Conservation (phyloP, 2,888 invertebrate species). For the Trissoscelio sp. region DNA sequence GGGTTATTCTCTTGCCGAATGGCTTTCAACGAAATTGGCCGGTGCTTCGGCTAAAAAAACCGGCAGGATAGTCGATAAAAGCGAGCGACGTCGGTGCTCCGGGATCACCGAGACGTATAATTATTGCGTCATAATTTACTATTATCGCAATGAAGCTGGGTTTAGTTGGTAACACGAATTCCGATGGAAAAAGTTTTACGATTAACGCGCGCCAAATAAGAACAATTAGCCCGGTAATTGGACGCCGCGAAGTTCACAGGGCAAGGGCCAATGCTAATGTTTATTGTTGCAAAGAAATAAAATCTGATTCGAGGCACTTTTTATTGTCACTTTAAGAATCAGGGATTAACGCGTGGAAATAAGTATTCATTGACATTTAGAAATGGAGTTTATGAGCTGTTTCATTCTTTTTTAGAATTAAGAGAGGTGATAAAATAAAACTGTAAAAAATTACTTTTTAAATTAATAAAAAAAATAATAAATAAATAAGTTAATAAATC, state of each 20-base stretch:
- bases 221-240: conserved; percentile 26
- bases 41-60: conserved; percentile 43
- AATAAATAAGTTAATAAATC: too few species aligned
- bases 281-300: neutral
- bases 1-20: conserved; percentile 47
- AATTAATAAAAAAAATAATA: neutral
- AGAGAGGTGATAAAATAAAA: too few species aligned
- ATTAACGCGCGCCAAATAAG: conserved; percentile 50
- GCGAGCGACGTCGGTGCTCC: conserved; percentile 42
- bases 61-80: conserved; percentile 46
- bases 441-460: neutral
- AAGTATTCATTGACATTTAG: neutral
- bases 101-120: conserved; percentile 70
- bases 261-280: neutral
- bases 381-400: neutral
- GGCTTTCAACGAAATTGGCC: conserved; percentile 72
- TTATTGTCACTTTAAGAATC: conserved; percentile 4
- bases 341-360: neutral
- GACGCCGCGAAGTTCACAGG: neutral
- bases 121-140: conserved; percentile 73
- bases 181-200: conserved; percentile 60
- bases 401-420: too few species aligned
- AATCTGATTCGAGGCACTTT: conserved; percentile 3
- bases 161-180: conserved; percentile 47
- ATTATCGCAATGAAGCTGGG: conserved; percentile 68